Percentiles rank a stretch among this genome's conserved stretches.
Conservation (phyloP, 2,113 vertebrate genomes). For the Megalops atlanticus region DNA sequence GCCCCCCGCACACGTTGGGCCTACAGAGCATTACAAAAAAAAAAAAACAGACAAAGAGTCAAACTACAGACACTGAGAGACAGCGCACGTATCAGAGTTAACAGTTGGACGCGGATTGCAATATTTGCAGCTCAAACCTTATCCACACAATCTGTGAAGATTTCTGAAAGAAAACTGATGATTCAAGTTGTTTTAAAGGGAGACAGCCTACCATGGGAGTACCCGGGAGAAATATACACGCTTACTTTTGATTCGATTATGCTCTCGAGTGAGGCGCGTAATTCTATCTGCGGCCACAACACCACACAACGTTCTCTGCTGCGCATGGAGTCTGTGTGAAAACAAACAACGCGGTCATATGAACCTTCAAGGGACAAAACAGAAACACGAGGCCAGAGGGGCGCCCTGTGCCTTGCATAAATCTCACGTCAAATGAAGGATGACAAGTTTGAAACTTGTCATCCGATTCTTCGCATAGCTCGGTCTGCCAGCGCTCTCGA, state of each 20-base stretch:
- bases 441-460: constrained; percentile 62
- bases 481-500: constrained; percentile 41
- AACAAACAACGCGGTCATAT: constrained; percentile 57
- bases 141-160: constrained; percentile 33
- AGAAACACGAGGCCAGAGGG: constrained; percentile 38
- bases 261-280: constrained; percentile 54
- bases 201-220: constrained; percentile 47
- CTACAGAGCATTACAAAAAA: constrained; percentile 65
- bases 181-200: constrained; percentile 49
- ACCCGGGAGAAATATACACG: constrained; percentile 51
- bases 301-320: constrained; percentile 40
- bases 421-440: constrained; percentile 63
- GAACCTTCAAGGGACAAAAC: constrained; percentile 52
- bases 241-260: constrained; percentile 58
- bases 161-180: constrained; percentile 28
- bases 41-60: constrained; percentile 40
- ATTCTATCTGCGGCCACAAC: constrained; percentile 48
- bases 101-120: not conserved
- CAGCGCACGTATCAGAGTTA: constrained; percentile 19
- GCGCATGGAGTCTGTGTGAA: constrained; percentile 47
- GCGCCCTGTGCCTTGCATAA: constrained; percentile 48
- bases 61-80: constrained; percentile 24
- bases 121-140: constrained; percentile 20
- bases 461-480: constrained; percentile 55
- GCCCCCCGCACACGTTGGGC: constrained; percentile 90